Evolutionary conservation across 2,888 invertebrate species (phyloP), one percentile per base, ranked within the genome.

Genomic region (Cantharis flavilabris): DNA sequence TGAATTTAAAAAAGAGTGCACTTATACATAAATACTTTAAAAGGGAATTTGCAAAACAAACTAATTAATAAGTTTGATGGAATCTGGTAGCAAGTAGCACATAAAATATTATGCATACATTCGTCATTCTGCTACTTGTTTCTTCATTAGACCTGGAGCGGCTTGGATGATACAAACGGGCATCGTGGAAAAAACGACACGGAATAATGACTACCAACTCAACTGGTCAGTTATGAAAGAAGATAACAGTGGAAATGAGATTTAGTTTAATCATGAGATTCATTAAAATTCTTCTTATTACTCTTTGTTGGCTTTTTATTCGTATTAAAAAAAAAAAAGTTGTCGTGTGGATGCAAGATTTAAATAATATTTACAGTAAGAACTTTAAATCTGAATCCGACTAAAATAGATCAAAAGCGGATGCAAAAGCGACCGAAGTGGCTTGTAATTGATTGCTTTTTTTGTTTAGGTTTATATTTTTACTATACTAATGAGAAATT

Each of bases 111-210:
- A 83, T 82, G 82, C 83, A 81, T 79, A 82, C 81, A 83, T 83
- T 82, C 82, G 83, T 83, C 83, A 83, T 80, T 80, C 81, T 79
- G 82, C 83, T 83, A 83, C 83, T 84, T 84, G 84, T 83, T 83
- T 83, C 84, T 84, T 84, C 84, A 84, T 84, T 84, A 83, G 81
- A 80, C 82, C 73, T 81, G 80, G 81, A 80, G 83, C 83, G 83
- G 83, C 80, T 76, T 78, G 14, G 80, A 81, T 82, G 82, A 83
- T 83, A 83, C 81, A 82, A 83, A 81, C 79, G 80, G 83, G 80
- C 82, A 84, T 82, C 83, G 82, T 79, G 82, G 81, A 82, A 82
- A 83, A 83, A 82, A 82, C 83, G 84, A 84, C 84, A 80, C 81
- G 80, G 80, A 84, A 80, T 83, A 84, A 84, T 83, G 84, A 79